A percentile compares a stretch with the other conserved stretches of the same genome.
Conservation (phyloP, 2,888 invertebrate genomes). For the Cremastinae sp. region DNA sequence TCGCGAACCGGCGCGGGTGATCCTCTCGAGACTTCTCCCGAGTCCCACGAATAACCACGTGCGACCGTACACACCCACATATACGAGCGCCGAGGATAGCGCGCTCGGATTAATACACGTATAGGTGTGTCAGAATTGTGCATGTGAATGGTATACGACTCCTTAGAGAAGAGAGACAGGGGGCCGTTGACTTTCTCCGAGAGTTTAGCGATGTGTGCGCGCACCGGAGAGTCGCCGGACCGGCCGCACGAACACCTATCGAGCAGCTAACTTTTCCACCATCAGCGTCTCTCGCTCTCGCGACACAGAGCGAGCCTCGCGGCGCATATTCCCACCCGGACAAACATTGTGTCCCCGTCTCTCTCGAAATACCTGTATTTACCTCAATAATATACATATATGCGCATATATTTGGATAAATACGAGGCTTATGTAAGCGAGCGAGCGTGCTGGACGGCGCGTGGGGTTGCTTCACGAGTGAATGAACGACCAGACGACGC, state of each 20-base stretch:
- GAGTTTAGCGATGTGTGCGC: constrained; percentile 46
- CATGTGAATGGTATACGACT: constrained; percentile 39
- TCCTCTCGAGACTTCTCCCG: constrained; percentile 27
- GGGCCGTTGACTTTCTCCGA: constrained; percentile 65
- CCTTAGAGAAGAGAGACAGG: constrained; percentile 27
- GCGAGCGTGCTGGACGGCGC: no score
- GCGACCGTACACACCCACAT: constrained; percentile 43
- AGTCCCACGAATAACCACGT: constrained; percentile 53
- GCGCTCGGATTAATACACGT: constrained; percentile 45
- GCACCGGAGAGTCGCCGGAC: constrained; percentile 44
- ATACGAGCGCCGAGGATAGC: constrained; percentile 50
- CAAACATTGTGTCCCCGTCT: background rate
- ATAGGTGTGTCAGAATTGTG: constrained; percentile 56
- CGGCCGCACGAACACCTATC: constrained; percentile 41
- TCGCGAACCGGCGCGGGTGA: constrained; percentile 19
- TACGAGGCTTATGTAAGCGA: background rate
- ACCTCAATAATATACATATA: constrained; percentile 12
- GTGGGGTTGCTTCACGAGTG: no score
- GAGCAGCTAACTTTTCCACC: constrained; percentile 4
- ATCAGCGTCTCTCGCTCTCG: constrained; percentile 19
- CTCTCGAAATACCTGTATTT: constrained; percentile 14
- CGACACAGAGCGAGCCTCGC: constrained; percentile 35
- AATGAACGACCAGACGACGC: no score
- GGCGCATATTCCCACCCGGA: background rate
- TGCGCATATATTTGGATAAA: constrained; percentile 1